These are phyloP conservation scores for Ciona savignyi DNA, from an alignment of 23 tunicate genomes.

Conservation along the genomic window DNA sequence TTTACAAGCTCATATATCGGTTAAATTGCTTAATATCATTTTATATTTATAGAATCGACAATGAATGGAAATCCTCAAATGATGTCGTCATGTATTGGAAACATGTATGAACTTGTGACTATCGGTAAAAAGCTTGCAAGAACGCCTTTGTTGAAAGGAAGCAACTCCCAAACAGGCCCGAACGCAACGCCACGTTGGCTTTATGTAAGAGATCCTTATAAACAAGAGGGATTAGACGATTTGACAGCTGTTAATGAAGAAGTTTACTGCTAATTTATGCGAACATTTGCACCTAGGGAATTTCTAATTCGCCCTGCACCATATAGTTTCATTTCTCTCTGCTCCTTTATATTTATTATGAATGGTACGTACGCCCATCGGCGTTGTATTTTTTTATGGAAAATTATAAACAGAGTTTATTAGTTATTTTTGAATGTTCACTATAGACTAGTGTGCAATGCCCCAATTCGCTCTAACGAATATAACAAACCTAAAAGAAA, in stretches of 20 bases:
- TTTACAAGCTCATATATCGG: no score
- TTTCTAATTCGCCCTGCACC: no score
- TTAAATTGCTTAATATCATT: no score
- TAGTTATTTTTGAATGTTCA: no score
- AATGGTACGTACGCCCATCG: no score
- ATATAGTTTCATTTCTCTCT: no score
- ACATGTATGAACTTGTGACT: conserved; percentile 39
- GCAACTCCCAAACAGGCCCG: neutral
- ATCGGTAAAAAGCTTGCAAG: conserved; percentile 45
- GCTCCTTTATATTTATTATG: no score
- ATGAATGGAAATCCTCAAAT: conserved; percentile 26
- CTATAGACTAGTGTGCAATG: no score
- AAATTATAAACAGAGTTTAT: no score
- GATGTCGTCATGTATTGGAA: conserved; percentile 56
- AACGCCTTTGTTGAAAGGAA: conserved; percentile 6
- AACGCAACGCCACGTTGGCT: neutral
- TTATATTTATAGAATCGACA: conserved; percentile 11
- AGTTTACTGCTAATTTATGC: neutral
- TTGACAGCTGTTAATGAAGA: neutral
- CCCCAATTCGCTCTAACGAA: no score
- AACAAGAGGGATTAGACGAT: neutral
- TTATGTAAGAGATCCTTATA: neutral
- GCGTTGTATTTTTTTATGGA: no score
- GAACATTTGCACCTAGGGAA: neutral
- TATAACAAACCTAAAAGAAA: no score